Percentiles rank a stretch among this genome's conserved stretches.
phyloP scores from a whole-genome alignment of 2,113 vertebrate species.

The Hiodon alosoides region DNA sequence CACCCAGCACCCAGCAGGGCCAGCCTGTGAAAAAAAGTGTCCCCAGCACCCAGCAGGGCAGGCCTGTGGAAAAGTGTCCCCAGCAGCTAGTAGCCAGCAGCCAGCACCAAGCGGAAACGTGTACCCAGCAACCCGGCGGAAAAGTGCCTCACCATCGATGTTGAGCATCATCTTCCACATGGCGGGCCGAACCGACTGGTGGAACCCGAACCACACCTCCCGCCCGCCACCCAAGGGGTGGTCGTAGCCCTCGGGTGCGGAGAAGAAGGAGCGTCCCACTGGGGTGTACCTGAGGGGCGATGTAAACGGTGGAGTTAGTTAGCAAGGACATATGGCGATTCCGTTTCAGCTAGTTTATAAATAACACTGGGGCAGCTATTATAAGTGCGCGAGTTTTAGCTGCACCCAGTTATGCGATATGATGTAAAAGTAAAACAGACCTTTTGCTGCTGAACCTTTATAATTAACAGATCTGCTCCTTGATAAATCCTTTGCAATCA shows the following conservation, averaged over 20 bases:
- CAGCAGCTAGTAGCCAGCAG: conserved; percentile 1
- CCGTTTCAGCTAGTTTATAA: too few species aligned
- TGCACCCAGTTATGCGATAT: not conserved
- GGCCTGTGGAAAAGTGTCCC: too few species aligned
- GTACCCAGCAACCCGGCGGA: not conserved
- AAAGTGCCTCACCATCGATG: conserved; percentile 78
- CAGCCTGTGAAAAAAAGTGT: not conserved
- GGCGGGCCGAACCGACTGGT: conserved; percentile 94
- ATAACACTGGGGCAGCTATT: too few species aligned
- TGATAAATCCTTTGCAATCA: too few species aligned
- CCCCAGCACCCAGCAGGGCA: not conserved
- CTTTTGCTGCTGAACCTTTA: too few species aligned
- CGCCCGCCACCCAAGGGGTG: conserved; percentile 93
- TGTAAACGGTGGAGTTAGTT: too few species aligned
- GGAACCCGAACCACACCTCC: conserved; percentile 99
- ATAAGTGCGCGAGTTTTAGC: too few species aligned
- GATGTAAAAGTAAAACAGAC: too few species aligned
- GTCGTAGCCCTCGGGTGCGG: conserved; percentile 94
- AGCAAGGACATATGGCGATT: too few species aligned
- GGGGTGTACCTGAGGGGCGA: conserved; percentile 82
- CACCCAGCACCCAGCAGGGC: not conserved
- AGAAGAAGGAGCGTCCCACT: conserved; percentile 98
- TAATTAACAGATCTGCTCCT: too few species aligned
- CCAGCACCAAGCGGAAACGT: not conserved
- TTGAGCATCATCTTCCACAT: conserved; percentile 99